These are phyloP conservation scores for Drosophila pallidifrons DNA, from an alignment of 1,140 invertebrate genomes.

Conservation along the genomic window DNA sequence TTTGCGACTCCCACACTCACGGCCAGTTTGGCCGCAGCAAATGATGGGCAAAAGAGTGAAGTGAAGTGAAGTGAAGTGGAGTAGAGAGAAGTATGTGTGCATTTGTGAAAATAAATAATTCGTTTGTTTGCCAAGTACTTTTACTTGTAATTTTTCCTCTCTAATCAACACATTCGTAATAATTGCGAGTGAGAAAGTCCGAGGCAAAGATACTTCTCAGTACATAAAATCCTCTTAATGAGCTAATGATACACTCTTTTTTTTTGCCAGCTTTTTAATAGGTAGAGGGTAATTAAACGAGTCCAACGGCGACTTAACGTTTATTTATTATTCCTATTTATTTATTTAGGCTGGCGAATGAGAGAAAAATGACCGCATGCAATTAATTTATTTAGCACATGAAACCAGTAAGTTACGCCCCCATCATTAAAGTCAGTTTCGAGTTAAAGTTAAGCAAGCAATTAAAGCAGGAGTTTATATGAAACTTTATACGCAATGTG, in stretches of 20 bases:
- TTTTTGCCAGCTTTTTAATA: slow-evolving; percentile 2
- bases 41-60: slow-evolving; percentile 31
- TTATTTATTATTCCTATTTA: slow-evolving; percentile 12
- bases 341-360: slow-evolving; percentile 15
- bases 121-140: slow-evolving; percentile 42
- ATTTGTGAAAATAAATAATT: slow-evolving; percentile 42
- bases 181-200: too few species aligned
- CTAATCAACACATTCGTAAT: too few species aligned
- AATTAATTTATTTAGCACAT: slow-evolving; percentile 20
- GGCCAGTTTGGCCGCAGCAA: background rate
- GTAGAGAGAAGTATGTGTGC: slow-evolving; percentile 14
- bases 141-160: slow-evolving; percentile 4
- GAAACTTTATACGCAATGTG: background rate
- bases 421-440: slow-evolving; percentile 5
- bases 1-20: slow-evolving; percentile 7
- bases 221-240: background rate
- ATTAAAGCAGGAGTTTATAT: background rate
- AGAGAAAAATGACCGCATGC: background rate
- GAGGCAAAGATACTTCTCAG: background rate
- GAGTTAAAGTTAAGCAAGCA: background rate
- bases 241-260: background rate
- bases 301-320: background rate
- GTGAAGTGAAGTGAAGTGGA: background rate
- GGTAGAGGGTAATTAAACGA: background rate
- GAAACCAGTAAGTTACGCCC: background rate